Conservation (phyloP, 2,888 invertebrate species). For the Anaspis maculata region DNA sequence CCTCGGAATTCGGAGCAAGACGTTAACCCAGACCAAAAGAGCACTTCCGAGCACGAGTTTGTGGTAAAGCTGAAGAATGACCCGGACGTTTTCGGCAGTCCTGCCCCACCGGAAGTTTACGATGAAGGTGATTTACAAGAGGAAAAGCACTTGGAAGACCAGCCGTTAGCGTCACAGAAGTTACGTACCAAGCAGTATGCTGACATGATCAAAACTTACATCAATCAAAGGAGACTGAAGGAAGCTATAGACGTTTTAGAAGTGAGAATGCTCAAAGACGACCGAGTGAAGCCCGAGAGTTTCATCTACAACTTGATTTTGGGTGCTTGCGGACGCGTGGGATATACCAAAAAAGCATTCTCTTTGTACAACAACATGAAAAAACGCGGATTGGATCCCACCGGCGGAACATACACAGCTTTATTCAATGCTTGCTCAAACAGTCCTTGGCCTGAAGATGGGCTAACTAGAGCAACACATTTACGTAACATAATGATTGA, state of each 20-base stretch:
- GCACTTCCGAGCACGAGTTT: conserved; percentile 30
- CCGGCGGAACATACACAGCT: conserved; percentile 70
- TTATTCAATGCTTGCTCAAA: conserved; percentile 85
- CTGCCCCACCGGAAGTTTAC: conserved; percentile 27
- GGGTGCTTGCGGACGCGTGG: conserved; percentile 71
- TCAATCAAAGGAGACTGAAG: conserved; percentile 56
- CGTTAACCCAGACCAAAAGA: too few species aligned
- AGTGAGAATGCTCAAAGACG: conserved; percentile 65
- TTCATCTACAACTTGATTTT: conserved; percentile 80
- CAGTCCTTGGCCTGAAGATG: conserved; percentile 60
- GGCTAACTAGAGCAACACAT: conserved; percentile 57
- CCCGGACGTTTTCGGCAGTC: conserved; percentile 52
- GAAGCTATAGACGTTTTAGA: conserved; percentile 76
- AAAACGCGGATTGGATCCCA: conserved; percentile 57
- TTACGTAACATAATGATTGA: conserved; percentile 62
- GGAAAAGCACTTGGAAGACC: conserved; percentile 48
- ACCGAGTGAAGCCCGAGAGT: conserved; percentile 67
- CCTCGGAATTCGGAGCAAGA: too few species aligned
- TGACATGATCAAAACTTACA: conserved; percentile 58
- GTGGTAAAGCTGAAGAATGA: conserved; percentile 39
- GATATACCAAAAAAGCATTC: conserved; percentile 81
- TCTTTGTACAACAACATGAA: conserved; percentile 78
- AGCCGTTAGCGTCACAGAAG: conserved; percentile 43
- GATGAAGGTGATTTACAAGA: conserved; percentile 55
- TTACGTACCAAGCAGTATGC: conserved; percentile 59